Evolutionary conservation across 2,888 invertebrate genomes (phyloP).

Genomic region (Trisateles emortualis): DNA sequence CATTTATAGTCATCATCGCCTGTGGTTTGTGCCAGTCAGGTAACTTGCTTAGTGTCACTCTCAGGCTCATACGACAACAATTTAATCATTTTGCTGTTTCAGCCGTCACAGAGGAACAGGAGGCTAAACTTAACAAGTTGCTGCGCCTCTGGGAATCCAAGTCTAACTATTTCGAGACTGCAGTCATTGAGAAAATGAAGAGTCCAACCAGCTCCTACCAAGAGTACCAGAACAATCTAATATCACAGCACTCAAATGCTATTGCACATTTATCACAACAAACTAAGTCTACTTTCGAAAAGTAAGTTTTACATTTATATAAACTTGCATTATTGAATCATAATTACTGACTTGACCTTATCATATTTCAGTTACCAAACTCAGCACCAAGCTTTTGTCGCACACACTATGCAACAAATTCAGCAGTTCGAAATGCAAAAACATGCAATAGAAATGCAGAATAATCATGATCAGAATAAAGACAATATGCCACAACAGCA

Average conservation of each 20-base stretch:
- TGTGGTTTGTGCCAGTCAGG: slow-evolving; percentile 80
- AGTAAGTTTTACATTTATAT: slow-evolving; percentile 70
- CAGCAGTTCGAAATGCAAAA: slow-evolving; percentile 94
- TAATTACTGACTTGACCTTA: slow-evolving; percentile 4
- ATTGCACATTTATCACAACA: slow-evolving; percentile 92
- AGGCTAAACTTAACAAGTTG: slow-evolving; percentile 96
- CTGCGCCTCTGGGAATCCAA: slow-evolving; percentile 99
- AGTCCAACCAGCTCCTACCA: slow-evolving; percentile 95
- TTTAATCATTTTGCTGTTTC: slow-evolving; percentile 82
- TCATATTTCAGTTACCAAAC: slow-evolving; percentile 90
- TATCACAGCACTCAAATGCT: slow-evolving; percentile 92
- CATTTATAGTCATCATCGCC: slow-evolving; percentile 76
- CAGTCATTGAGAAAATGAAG: slow-evolving; percentile 94
- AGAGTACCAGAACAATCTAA: slow-evolving; percentile 94
- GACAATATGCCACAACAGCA: slow-evolving; percentile 64
- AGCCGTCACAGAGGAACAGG: slow-evolving; percentile 95
- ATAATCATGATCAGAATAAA: slow-evolving; percentile 68
- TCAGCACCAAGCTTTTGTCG: slow-evolving; percentile 98
- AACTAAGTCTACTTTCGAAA: slow-evolving; percentile 94
- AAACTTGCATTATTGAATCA: slow-evolving; percentile 5
- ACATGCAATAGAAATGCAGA: slow-evolving; percentile 88
- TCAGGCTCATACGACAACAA: slow-evolving; percentile 70
- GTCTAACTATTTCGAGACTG: slow-evolving; percentile 94
- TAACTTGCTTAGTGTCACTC: slow-evolving; percentile 77
- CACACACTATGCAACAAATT: slow-evolving; percentile 96